Evolutionary conservation across 2,888 invertebrate species (phyloP), one percentile per base, ranked within the genome.

Genomic region (Chrysina gloriosa): DNA sequence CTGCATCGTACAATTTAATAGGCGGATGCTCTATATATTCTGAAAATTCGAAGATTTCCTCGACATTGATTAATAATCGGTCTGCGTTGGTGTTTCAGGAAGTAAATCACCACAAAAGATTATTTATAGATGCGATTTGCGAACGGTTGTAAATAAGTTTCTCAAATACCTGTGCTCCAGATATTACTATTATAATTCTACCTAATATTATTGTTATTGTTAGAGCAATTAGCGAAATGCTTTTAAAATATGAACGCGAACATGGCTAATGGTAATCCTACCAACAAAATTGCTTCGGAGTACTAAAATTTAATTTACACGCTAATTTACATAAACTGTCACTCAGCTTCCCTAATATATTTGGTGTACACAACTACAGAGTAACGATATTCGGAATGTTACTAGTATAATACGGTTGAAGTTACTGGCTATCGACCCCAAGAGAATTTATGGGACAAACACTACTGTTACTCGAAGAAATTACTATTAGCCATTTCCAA

Each of bases 81-180:
- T 11, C 25, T 16, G 31, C 31, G 52, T 29, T 9, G 52, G 31
- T 9, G 31, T 52, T 16, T 52, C 16, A 29, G 52, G 52, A 52
- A 52, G 52, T 34, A 31, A n/a, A 48, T 6, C 48, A 11, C 31
- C 19, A 6, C 3, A 31, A n/a, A 52, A 52, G 7, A 16, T 31
- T 31, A 4, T 16, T 7, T 19, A 19, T 31, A 29, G 14, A 31
- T n/a, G 19, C 31, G n/a, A 31, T 52, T 52, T 25, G 52, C 31
- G 19, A 29, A 16, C 3, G 31, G 16, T 31, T n/a, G 31, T 52
- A 29, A 52, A 52, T 52, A 9, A 16, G 9, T 19, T 52, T 9
- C 9, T 52, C 29, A 52, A 52, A 52, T 31, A 31, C 31, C 16
- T 31, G 52, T 52, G 52, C 31, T 34, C 52, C 52, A 52, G 11